These are phyloP conservation scores for Calliopum simillimum DNA, from an alignment of 2,888 invertebrate species.

Conservation along the genomic window DNA sequence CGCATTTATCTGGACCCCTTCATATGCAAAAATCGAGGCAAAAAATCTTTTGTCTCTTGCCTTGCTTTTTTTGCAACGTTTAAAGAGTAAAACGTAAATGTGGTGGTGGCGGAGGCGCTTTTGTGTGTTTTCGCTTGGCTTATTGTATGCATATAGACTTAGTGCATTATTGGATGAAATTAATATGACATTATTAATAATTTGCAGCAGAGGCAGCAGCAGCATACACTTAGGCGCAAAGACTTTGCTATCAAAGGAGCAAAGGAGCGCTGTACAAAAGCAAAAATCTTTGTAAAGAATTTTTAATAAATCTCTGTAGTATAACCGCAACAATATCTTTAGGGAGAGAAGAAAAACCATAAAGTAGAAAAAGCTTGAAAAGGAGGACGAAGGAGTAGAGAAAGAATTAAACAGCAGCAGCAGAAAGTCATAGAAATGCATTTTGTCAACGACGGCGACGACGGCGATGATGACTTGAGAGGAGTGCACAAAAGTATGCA, in stretches of 20 bases:
- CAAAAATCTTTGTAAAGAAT: slow-evolving; percentile 57
- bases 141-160: slow-evolving; percentile 52
- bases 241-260: slow-evolving; percentile 28
- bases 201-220: slow-evolving; percentile 61
- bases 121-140: slow-evolving; percentile 44
- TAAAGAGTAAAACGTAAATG: not conserved
- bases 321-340: slow-evolving; percentile 50
- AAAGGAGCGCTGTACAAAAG: not conserved
- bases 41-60: slow-evolving; percentile 23
- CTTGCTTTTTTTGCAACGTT: slow-evolving; percentile 8
- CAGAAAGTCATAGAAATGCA: slow-evolving; percentile 17
- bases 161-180: slow-evolving; percentile 62
- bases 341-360: slow-evolving; percentile 19
- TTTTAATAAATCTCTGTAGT: slow-evolving; percentile 67
- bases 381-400: not conserved
- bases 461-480: slow-evolving; percentile 33
- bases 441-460: slow-evolving; percentile 18
- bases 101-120: slow-evolving; percentile 4
- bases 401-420: not conserved
- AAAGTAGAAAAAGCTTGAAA: not conserved
- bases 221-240: slow-evolving; percentile 56
- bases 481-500: slow-evolving; percentile 49
- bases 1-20: not conserved
- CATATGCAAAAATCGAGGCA: not conserved
- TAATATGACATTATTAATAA: slow-evolving; percentile 65